A percentile compares a stretch with the other conserved stretches of the same genome.
Conservation (phyloP, 1,140 invertebrate genomes). For the Littorina saxatilis region DNA sequence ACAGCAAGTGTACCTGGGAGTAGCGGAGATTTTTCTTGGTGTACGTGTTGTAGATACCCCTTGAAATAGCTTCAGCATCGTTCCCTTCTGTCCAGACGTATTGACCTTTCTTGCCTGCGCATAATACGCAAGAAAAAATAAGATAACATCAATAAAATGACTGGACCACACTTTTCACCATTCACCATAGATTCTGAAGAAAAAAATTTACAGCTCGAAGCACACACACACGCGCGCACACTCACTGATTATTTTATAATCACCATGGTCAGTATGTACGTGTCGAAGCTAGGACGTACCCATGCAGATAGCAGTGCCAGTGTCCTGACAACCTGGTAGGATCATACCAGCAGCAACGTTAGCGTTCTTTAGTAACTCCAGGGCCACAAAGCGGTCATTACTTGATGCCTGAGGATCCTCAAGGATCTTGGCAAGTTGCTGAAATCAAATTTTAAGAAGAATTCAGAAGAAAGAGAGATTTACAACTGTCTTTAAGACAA, state of each 20-base stretch:
- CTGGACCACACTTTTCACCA: too few relatives aligned
- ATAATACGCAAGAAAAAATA: too few relatives aligned
- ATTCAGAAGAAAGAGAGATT: neutral
- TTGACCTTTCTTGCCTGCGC: constrained; percentile 76
- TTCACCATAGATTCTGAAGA: too few relatives aligned
- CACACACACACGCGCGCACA: too few relatives aligned
- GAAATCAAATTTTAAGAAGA: neutral
- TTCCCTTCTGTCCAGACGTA: constrained; percentile 76
- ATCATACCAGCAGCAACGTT: constrained; percentile 76
- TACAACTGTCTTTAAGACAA: neutral
- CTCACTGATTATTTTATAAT: too few relatives aligned
- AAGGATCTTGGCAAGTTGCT: constrained; percentile 75
- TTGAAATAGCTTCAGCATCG: constrained; percentile 73
- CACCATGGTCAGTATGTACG: too few relatives aligned
- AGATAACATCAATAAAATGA: too few relatives aligned
- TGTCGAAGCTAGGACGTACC: constrained; percentile 69
- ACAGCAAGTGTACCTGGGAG: constrained; percentile 70
- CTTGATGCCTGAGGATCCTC: constrained; percentile 74
- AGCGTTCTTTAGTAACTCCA: constrained; percentile 77
- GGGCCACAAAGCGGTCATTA: constrained; percentile 76
- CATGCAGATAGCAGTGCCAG: constrained; percentile 76
- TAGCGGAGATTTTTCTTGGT: constrained; percentile 74
- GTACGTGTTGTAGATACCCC: constrained; percentile 76
- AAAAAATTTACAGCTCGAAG: too few relatives aligned
- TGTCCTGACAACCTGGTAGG: constrained; percentile 76